A percentile compares a stretch with the other conserved stretches of the same genome.
phyloP scores from a whole-genome alignment of 2,888 invertebrate species.

The Limnephilus lunatus region DNA sequence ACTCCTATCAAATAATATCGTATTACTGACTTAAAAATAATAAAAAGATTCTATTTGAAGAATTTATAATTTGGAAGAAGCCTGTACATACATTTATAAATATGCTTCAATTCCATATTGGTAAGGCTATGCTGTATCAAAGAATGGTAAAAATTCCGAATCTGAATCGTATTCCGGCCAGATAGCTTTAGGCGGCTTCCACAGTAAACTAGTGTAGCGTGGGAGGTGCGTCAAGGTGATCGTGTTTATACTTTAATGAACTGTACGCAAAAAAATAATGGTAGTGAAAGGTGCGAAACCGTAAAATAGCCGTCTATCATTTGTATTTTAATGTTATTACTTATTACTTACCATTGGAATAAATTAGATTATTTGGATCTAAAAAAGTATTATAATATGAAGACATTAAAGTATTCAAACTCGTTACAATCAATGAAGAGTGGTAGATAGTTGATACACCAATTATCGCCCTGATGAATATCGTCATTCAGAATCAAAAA shows the following conservation, averaged over 20 bases:
- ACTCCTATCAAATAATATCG: too few species aligned
- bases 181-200: conserved; percentile 5
- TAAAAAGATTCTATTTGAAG: not conserved
- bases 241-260: not conserved
- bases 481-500: too few species aligned
- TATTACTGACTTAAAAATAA: not conserved
- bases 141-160: not conserved
- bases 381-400: not conserved
- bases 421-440: too few species aligned
- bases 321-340: not conserved
- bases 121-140: not conserved
- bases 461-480: too few species aligned
- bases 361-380: not conserved
- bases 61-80: not conserved
- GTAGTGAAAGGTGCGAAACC: conserved; percentile 1
- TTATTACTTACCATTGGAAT: conserved; percentile 2
- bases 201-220: not conserved
- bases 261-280: not conserved
- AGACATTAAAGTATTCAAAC: not conserved
- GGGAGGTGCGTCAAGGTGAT: conserved; percentile 17
- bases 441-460: too few species aligned
- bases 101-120: not conserved
- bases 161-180: not conserved
- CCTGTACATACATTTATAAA: not conserved
- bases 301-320: conserved; percentile 4